These are phyloP conservation scores for Larimichthys crocea DNA, from an alignment of 2,113 vertebrate genomes.

Conservation along the genomic window DNA sequence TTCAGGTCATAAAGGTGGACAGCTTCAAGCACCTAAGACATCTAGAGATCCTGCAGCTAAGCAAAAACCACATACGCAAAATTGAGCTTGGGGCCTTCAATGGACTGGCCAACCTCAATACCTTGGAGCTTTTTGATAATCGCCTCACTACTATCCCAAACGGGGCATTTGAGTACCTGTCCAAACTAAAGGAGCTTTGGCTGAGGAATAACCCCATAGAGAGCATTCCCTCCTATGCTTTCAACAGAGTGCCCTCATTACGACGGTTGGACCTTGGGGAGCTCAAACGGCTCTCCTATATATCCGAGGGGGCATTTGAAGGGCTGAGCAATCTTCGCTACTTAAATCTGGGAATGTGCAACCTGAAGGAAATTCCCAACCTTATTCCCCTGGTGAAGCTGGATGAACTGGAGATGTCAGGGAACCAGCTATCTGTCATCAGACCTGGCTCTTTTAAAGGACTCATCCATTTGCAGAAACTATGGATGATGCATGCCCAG, in stretches of 20 bases:
- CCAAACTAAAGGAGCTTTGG: slow-evolving; percentile 99
- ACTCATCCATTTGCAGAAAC: slow-evolving; percentile 97
- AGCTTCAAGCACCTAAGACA: slow-evolving; percentile 99
- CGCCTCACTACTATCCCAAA: slow-evolving; percentile 98
- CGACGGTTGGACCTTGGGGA: slow-evolving; percentile 96
- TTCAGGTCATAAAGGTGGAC: slow-evolving; percentile 99
- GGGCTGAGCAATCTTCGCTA: slow-evolving; percentile 98
- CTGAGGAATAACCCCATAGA: slow-evolving; percentile 98
- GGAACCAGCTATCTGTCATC: slow-evolving; percentile 95
- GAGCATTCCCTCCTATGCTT: slow-evolving; percentile 98
- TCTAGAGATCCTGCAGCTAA: slow-evolving; percentile 97
- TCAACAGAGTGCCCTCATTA: slow-evolving; percentile 97
- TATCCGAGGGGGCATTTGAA: slow-evolving; percentile 99
- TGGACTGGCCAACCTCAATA: slow-evolving; percentile 98
- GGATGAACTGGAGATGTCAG: slow-evolving; percentile 98
- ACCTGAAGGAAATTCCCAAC: slow-evolving; percentile 98
- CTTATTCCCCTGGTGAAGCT: slow-evolving; percentile 96
- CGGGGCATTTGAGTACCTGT: slow-evolving; percentile 98
- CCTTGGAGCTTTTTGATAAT: slow-evolving; percentile 99
- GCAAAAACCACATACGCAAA: slow-evolving; percentile 98
- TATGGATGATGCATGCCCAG: slow-evolving; percentile 99
- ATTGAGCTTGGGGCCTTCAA: slow-evolving; percentile 99
- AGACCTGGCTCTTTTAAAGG: slow-evolving; percentile 98
- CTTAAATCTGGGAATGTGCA: slow-evolving; percentile 99
- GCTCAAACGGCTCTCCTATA: slow-evolving; percentile 97